Conservation (phyloP, 2,888 invertebrate genomes). For the Bedellia somnulentella region DNA sequence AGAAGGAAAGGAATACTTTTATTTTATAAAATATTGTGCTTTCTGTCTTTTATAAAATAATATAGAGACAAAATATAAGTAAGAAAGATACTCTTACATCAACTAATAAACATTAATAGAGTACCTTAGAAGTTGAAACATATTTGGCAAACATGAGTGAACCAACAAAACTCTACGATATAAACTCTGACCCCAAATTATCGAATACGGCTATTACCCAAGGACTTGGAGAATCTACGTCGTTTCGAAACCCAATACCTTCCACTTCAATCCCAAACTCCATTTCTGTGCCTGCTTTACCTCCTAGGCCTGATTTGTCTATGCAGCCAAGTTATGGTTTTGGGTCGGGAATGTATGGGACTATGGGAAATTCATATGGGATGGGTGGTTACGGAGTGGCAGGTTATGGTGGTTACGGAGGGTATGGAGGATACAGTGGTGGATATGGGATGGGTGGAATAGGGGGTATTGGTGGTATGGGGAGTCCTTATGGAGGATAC, state of each 20-base stretch:
- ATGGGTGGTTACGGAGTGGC: conserved; percentile 22
- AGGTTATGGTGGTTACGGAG: conserved; percentile 13
- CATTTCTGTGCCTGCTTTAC: conserved; percentile 24
- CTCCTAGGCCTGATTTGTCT: conserved; percentile 29
- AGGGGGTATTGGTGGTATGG: conserved; percentile 21
- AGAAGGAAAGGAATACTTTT: too few species aligned
- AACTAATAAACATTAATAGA: background rate
- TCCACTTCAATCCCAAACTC: conserved; percentile 18
- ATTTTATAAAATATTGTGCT: too few species aligned
- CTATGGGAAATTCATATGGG: conserved; percentile 20
- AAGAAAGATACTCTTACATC: too few species aligned
- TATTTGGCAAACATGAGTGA: conserved; percentile 28
- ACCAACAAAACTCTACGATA: conserved; percentile 24
- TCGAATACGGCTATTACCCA: conserved; percentile 20
- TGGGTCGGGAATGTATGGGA: conserved; percentile 14
- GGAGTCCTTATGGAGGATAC: conserved; percentile 37
- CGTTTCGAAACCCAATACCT: conserved; percentile 28
- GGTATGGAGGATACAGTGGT: conserved; percentile 12
- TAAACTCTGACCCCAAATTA: conserved; percentile 24
- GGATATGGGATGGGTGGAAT: conserved; percentile 19
- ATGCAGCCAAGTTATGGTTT: conserved; percentile 21
- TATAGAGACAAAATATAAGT: too few species aligned
- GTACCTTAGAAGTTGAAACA: background rate
- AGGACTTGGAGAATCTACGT: conserved; percentile 15
- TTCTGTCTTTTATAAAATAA: too few species aligned